These are phyloP conservation scores for Dicycla oo DNA, from an alignment of 2,888 invertebrate genomes.

Conservation along the genomic window DNA sequence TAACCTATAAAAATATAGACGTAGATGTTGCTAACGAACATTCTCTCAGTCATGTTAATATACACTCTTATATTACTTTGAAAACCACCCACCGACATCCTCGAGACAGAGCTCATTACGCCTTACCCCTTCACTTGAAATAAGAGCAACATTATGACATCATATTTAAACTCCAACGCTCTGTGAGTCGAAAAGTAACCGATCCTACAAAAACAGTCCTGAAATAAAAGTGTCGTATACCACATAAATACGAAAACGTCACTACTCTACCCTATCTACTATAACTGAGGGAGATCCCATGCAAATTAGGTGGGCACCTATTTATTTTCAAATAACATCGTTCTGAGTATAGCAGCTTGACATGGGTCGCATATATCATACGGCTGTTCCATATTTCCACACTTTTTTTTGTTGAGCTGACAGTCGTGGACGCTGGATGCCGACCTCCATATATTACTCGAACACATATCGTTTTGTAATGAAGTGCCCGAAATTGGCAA, in stretches of 20 bases:
- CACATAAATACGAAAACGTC: constrained; percentile 58
- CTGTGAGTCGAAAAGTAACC: constrained; percentile 55
- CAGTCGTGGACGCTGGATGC: constrained; percentile 64
- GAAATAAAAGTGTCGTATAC: constrained; percentile 57
- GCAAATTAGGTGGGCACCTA: constrained; percentile 76
- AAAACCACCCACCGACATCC: background rate
- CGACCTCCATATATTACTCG: constrained; percentile 80
- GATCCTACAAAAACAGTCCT: constrained; percentile 54
- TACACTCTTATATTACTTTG: constrained; percentile 18
- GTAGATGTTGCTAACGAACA: background rate
- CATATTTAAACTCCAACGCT: constrained; percentile 54
- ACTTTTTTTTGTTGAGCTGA: constrained; percentile 75
- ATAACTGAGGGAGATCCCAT: constrained; percentile 65
- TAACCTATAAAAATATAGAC: background rate
- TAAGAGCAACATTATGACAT: constrained; percentile 51
- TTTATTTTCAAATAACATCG: constrained; percentile 75
- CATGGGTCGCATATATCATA: constrained; percentile 82
- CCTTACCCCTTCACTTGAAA: constrained; percentile 20
- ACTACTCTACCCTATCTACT: constrained; percentile 50
- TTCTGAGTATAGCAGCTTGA: constrained; percentile 71
- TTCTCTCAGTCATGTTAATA: constrained; percentile 24
- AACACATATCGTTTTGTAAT: constrained; percentile 70
- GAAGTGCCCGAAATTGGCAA: constrained; percentile 68
- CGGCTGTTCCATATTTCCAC: constrained; percentile 78
- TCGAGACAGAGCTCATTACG: constrained; percentile 43